Evolutionary conservation across 2,888 invertebrate species (phyloP).

Genomic region (Abrostola triplasia): DNA sequence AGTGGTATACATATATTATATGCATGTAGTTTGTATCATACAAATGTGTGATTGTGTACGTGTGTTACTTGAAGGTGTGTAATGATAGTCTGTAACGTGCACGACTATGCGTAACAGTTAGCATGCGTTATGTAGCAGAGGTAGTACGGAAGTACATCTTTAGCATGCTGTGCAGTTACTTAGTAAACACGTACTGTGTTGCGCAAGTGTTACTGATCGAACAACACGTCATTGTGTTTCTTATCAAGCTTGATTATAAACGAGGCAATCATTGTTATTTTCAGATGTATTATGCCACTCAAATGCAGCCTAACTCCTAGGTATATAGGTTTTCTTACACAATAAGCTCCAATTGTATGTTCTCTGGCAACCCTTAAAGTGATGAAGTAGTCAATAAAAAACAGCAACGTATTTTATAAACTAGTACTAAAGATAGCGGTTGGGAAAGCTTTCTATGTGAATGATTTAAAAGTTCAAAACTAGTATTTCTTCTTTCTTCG

Average conservation of each 20-base stretch:
- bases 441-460: slow-evolving; percentile 52
- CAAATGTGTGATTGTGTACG: slow-evolving; percentile 6
- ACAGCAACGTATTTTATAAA: slow-evolving; percentile 24
- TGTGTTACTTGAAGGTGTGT: slow-evolving; percentile 36
- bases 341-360: no score
- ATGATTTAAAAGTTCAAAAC: slow-evolving; percentile 57
- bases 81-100: slow-evolving; percentile 29
- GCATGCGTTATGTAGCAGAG: slow-evolving; percentile 40
- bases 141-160: slow-evolving; percentile 46
- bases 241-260: slow-evolving; percentile 27
- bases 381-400: neutral
- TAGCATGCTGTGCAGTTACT: slow-evolving; percentile 41
- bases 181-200: slow-evolving; percentile 44
- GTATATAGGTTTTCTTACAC: no score
- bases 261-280: slow-evolving; percentile 22
- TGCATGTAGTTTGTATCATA: neutral
- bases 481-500: slow-evolving; percentile 51
- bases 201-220: slow-evolving; percentile 49
- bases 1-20: no score
- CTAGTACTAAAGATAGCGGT: slow-evolving; percentile 35
- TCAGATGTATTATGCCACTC: neutral
- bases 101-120: slow-evolving; percentile 41
- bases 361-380: no score
- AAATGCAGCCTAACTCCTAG: neutral
- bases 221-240: slow-evolving; percentile 37